Evolutionary conservation across 2,888 invertebrate species (phyloP).

Genomic region (Rhabditoides inermis): DNA sequence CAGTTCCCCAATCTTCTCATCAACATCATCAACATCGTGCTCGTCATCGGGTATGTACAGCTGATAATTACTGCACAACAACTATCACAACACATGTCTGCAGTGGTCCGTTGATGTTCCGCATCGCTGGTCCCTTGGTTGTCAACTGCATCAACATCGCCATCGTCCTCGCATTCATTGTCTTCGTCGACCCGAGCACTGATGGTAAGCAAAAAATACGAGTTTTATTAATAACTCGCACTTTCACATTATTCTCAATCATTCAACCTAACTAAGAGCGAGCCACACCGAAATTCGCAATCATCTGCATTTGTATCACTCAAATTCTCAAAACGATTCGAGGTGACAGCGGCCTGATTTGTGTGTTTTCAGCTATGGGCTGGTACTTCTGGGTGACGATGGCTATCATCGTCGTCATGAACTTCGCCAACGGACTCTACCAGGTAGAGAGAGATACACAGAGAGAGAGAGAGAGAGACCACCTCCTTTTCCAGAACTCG

Average conservation of each 20-base stretch:
- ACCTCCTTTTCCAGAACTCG: constrained; percentile 71
- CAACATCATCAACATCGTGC: constrained; percentile 58
- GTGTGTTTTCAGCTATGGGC: constrained; percentile 52
- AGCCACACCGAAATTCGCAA: too few relatives aligned
- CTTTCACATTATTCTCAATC: too few relatives aligned
- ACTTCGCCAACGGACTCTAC: constrained; percentile 82
- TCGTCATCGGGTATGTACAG: constrained; percentile 28
- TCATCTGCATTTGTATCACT: too few relatives aligned
- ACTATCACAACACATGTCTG: too few relatives aligned
- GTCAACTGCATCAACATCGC: constrained; percentile 52
- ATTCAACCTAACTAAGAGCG: too few relatives aligned
- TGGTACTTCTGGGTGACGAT: constrained; percentile 55
- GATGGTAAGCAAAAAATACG: constrained; percentile 11
- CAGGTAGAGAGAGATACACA: constrained; percentile 23
- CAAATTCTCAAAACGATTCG: too few relatives aligned
- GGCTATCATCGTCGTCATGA: constrained; percentile 55
- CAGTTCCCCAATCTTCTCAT: constrained; percentile 88
- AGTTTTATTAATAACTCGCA: too few relatives aligned
- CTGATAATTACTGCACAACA: too few relatives aligned
- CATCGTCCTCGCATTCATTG: constrained; percentile 54
- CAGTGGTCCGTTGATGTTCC: constrained; percentile 74
- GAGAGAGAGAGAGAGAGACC: too few relatives aligned
- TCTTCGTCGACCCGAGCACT: constrained; percentile 51
- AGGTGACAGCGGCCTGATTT: too few relatives aligned
- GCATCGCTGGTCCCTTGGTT: constrained; percentile 63